Conservation (phyloP, 2,113 vertebrate species). For the Cyphomyrus discorhynchus region DNA sequence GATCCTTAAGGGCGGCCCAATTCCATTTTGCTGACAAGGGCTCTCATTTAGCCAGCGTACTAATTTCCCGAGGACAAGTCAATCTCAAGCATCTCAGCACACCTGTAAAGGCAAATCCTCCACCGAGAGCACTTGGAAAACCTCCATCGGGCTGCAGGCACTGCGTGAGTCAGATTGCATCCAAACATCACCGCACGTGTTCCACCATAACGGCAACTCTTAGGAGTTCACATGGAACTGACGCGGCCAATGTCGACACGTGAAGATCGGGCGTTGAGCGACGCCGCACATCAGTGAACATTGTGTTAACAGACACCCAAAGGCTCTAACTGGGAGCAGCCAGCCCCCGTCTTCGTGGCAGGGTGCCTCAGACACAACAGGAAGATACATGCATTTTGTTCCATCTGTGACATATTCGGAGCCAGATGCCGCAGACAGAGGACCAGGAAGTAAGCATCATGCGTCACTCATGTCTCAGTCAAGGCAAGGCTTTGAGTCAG, state of each 20-base stretch:
- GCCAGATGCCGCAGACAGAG: neutral
- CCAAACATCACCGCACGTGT: neutral
- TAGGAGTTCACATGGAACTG: neutral
- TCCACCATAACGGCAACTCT: neutral
- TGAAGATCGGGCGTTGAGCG: neutral
- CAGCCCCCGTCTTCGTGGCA: neutral
- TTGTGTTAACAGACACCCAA: neutral
- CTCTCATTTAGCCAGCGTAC: neutral
- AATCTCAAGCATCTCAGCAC: conserved; percentile 31
- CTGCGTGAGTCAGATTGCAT: neutral
- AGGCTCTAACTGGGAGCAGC: conserved; percentile 21
- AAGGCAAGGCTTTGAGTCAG: conserved; percentile 23
- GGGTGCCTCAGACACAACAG: conserved; percentile 38
- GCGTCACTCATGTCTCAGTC: conserved; percentile 13
- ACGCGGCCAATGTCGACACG: neutral
- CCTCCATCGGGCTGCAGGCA: neutral
- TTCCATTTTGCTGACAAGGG: neutral
- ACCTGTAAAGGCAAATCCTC: conserved; percentile 45
- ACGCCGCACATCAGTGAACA: neutral
- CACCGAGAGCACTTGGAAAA: neutral
- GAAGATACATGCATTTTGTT: conserved; percentile 36
- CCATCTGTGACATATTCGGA: conserved; percentile 1
- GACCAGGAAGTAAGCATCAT: conserved; percentile 27
- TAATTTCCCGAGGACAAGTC: neutral
- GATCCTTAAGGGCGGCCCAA: neutral